Conservation (phyloP, 2,888 invertebrate genomes). For the Nezara viridula region DNA sequence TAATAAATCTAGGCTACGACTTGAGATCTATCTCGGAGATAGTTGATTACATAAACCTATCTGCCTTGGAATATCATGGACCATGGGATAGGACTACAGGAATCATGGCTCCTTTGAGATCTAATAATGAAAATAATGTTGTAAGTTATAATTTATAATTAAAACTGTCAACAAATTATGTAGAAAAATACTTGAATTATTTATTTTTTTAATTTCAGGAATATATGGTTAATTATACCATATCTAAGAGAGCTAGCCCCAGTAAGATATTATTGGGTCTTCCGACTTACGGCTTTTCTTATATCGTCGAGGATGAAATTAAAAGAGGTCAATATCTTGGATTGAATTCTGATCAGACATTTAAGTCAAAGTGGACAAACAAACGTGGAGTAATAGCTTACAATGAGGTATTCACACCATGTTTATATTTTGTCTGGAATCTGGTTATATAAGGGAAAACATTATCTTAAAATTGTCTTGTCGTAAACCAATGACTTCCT, state of each 20-base stretch:
- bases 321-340: conserved; percentile 51
- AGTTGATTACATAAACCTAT: conserved; percentile 60
- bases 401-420: conserved; percentile 57
- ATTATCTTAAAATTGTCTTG: too few relatives aligned
- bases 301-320: not conserved
- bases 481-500: too few relatives aligned
- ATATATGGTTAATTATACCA: conserved; percentile 55
- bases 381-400: conserved; percentile 56
- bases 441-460: too few relatives aligned
- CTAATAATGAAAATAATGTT: conserved; percentile 52
- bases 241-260: conserved; percentile 45
- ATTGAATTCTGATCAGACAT: conserved; percentile 1
- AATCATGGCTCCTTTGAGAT: conserved; percentile 59
- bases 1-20: conserved; percentile 61
- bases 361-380: conserved; percentile 49
- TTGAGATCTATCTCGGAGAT: conserved; percentile 50
- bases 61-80: conserved; percentile 55
- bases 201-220: conserved; percentile 11
- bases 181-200: not conserved
- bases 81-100: conserved; percentile 60
- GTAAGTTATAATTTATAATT: too few relatives aligned
- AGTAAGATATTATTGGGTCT: conserved; percentile 58
- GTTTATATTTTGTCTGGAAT: too few relatives aligned
- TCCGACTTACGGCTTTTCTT: conserved; percentile 57
- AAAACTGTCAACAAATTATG: too few relatives aligned